A percentile compares a stretch with the other conserved stretches of the same genome.
Conservation (phyloP, 2,113 vertebrate species). For the Paralichthys olivaceus region DNA sequence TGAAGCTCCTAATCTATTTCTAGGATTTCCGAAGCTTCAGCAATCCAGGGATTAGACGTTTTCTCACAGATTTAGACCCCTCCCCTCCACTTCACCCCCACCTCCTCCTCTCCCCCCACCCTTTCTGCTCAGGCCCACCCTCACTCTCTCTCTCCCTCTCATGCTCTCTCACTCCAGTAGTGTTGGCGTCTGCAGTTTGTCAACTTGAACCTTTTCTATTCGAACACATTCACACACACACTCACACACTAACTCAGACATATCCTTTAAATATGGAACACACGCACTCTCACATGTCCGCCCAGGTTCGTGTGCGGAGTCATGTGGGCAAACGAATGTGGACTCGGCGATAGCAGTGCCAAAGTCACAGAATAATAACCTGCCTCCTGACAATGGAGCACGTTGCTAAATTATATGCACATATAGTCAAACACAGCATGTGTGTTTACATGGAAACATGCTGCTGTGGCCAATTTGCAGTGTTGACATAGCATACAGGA, state of each 20-base stretch:
- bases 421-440: slow-evolving; percentile 19
- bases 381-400: slow-evolving; percentile 22
- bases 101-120: slow-evolving; percentile 17
- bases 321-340: slow-evolving; percentile 50
- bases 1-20: slow-evolving; percentile 85
- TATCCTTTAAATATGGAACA: slow-evolving; percentile 52
- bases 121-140: slow-evolving; percentile 28
- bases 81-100: slow-evolving; percentile 47
- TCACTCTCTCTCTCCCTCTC: slow-evolving; percentile 11
- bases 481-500: slow-evolving; percentile 16
- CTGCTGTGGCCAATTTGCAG: slow-evolving; percentile 19
- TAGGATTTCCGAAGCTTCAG: slow-evolving; percentile 86
- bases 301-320: slow-evolving; percentile 45
- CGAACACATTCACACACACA: slow-evolving; percentile 20
- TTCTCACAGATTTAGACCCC: slow-evolving; percentile 81
- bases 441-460: slow-evolving; percentile 26
- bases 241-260: slow-evolving; percentile 27
- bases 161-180: slow-evolving; percentile 54
- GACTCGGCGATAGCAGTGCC: slow-evolving; percentile 49
- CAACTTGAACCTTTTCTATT: slow-evolving; percentile 69
- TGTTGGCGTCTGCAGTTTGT: slow-evolving; percentile 82
- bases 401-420: slow-evolving; percentile 28
- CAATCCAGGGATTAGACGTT: slow-evolving; percentile 85
- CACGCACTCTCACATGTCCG: slow-evolving; percentile 35
- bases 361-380: slow-evolving; percentile 42